Conservation (phyloP, 2,888 invertebrate genomes). For the Lasioglossum morio region DNA sequence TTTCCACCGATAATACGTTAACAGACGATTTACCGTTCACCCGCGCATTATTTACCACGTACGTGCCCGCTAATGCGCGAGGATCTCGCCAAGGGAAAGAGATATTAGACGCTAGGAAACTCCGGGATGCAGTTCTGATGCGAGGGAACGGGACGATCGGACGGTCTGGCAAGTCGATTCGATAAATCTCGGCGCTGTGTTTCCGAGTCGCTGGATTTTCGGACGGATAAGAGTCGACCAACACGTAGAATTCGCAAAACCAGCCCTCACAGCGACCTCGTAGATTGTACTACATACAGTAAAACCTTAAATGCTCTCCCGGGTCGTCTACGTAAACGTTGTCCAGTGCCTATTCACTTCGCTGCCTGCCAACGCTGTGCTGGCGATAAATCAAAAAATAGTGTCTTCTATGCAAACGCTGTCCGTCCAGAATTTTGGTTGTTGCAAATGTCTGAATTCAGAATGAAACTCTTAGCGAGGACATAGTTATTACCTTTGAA, state of each 20-base stretch:
- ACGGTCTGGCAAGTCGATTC: slow-evolving; percentile 22
- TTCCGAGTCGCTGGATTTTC: slow-evolving; percentile 10
- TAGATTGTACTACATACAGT: too few species aligned
- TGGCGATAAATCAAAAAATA: too few species aligned
- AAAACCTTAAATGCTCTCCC: too few species aligned
- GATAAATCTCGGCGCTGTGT: slow-evolving; percentile 58
- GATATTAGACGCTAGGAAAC: slow-evolving; percentile 64
- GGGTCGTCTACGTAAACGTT: too few species aligned
- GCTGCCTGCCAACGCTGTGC: too few species aligned
- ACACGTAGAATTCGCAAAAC: neutral
- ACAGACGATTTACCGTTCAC: slow-evolving; percentile 70
- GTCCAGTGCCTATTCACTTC: too few species aligned
- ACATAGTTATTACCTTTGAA: too few species aligned
- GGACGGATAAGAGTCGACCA: neutral
- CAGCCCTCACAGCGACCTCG: neutral
- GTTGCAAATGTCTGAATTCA: too few species aligned
- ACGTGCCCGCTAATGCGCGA: slow-evolving; percentile 46
- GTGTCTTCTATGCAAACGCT: too few species aligned
- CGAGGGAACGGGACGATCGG: slow-evolving; percentile 45
- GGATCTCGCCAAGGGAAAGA: neutral
- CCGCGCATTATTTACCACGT: slow-evolving; percentile 68
- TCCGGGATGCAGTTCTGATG: slow-evolving; percentile 59
- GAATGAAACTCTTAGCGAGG: too few species aligned
- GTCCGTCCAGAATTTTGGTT: too few species aligned
- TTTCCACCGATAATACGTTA: slow-evolving; percentile 70